Base-by-base conservation (phyloP, 2,888 invertebrate species). In the Heliconius erato region DNA sequence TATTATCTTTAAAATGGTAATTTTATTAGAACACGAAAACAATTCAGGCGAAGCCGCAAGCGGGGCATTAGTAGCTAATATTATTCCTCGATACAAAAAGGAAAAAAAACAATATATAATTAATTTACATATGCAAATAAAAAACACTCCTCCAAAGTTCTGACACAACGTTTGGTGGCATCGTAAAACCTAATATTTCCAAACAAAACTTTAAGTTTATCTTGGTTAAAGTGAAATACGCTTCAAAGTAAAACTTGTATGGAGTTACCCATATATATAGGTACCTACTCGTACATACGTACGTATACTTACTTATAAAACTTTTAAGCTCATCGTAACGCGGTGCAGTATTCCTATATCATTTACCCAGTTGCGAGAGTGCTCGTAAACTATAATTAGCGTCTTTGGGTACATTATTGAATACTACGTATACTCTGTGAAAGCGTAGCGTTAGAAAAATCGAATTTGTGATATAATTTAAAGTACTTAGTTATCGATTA, bases 361-460 rank as follows among this genome's bases (percentile, higher is more conserved):
- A 49, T 78, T 77, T 78, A 78, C 49, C 16, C 32, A 65, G 77
- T 77, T 76, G 74, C 74, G 81, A 40, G 59, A 69, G 81, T 54
- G 79, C 74, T 82, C 68, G 82, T 79, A 79, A 82, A 74, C 74
- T 28, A 44, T 79, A 79, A 82, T 72, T 82, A 79, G 67, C 32
- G 49, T 65, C 40, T 78, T 28, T 26, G 26, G 2, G 63, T 40
- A 44, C 76, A 26, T 40, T 76, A 76, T 63, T 26, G 63, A 76
- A 76, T 59, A 14, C 14, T 35, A 59, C 14, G n/a, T 35, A n/a
- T 16, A n/a, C 40, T 40, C 23, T 40, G 71, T 72, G 72, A 49
- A 28, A 72, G 26, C 26, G 14, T 72, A 49, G 72, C 44, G 44
- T 76, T 59, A 63, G 74, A 59, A 59, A 74, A 59, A 35, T 26